Evolutionary conservation across 2,888 invertebrate species (phyloP).

Genomic region (Luffia ferchaultella): DNA sequence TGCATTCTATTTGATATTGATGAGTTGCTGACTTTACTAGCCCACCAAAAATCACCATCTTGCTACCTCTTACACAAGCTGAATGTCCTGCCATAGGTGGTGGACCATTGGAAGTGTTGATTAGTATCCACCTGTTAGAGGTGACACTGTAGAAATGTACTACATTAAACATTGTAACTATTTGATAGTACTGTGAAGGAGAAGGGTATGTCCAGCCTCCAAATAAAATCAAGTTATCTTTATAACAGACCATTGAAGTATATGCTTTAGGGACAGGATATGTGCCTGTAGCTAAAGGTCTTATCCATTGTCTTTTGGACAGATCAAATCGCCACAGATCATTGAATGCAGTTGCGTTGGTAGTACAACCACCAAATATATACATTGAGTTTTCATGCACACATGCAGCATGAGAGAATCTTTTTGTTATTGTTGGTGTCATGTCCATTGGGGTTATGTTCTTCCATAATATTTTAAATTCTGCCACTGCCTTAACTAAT

Average conservation of each 20-base stretch:
- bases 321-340: slow-evolving; percentile 95
- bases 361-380: slow-evolving; percentile 95
- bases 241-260: slow-evolving; percentile 89
- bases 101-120: slow-evolving; percentile 69
- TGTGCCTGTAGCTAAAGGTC: slow-evolving; percentile 81
- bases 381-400: slow-evolving; percentile 88
- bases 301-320: slow-evolving; percentile 83
- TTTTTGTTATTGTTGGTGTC: slow-evolving; percentile 82
- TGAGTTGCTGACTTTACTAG: slow-evolving; percentile 61
- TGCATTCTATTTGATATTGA: slow-evolving; percentile 56
- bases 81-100: slow-evolving; percentile 94
- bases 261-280: slow-evolving; percentile 97
- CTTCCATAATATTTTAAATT: slow-evolving; percentile 81
- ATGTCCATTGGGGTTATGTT: slow-evolving; percentile 65
- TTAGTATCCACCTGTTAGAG: slow-evolving; percentile 80
- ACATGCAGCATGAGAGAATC: slow-evolving; percentile 93
- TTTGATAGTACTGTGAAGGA: slow-evolving; percentile 83
- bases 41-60: slow-evolving; percentile 87
- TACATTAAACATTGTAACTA: slow-evolving; percentile 90
- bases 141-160: slow-evolving; percentile 86
- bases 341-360: slow-evolving; percentile 94
- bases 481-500: slow-evolving; percentile 78
- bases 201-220: slow-evolving; percentile 97
- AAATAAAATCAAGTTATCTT: slow-evolving; percentile 84
- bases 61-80: slow-evolving; percentile 82